A percentile compares a stretch with the other conserved stretches of the same genome.
These are phyloP conservation scores for Stegophylla sp. DNA, from an alignment of 2,888 invertebrate species.

Conservation along the genomic window DNA sequence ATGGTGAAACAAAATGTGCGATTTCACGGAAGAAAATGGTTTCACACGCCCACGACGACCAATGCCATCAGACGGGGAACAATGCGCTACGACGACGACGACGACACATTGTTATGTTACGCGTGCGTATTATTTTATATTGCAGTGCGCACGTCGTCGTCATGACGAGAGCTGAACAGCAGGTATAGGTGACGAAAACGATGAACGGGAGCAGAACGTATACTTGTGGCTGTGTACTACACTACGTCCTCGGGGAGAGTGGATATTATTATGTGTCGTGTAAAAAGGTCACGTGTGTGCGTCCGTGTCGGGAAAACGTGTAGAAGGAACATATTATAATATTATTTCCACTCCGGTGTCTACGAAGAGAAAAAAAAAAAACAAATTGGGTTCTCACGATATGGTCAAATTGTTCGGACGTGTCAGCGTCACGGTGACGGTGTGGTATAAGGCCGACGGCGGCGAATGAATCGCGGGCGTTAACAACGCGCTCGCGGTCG, in stretches of 20 bases:
- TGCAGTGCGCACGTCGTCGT: not conserved
- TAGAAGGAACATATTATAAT: conserved; percentile 6
- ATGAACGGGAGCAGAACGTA: conserved; percentile 3
- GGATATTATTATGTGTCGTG: not conserved
- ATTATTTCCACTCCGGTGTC: conserved; percentile 13
- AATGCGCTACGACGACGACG: not conserved
- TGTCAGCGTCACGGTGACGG: conserved; percentile 54
- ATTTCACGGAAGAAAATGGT: conserved; percentile 46
- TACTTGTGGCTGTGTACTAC: not conserved
- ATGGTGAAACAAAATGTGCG: conserved; percentile 43
- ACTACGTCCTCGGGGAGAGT: conserved; percentile 34
- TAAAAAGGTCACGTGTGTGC: conserved; percentile 58
- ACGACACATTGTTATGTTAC: conserved; percentile 1
- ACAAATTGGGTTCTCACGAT: conserved; percentile 57
- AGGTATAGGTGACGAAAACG: conserved; percentile 10
- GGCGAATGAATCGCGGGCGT: conserved; percentile 47
- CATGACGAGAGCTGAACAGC: not conserved
- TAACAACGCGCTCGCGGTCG: conserved; percentile 46
- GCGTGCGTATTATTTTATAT: not conserved
- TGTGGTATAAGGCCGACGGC: conserved; percentile 21
- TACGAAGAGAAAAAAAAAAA: not conserved
- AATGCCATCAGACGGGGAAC: conserved; percentile 10
- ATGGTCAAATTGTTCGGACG: conserved; percentile 56
- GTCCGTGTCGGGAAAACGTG: conserved; percentile 46
- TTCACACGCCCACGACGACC: conserved; percentile 55